Base-by-base conservation (phyloP, 2,888 invertebrate species). In the Notodonta ziczac region DNA sequence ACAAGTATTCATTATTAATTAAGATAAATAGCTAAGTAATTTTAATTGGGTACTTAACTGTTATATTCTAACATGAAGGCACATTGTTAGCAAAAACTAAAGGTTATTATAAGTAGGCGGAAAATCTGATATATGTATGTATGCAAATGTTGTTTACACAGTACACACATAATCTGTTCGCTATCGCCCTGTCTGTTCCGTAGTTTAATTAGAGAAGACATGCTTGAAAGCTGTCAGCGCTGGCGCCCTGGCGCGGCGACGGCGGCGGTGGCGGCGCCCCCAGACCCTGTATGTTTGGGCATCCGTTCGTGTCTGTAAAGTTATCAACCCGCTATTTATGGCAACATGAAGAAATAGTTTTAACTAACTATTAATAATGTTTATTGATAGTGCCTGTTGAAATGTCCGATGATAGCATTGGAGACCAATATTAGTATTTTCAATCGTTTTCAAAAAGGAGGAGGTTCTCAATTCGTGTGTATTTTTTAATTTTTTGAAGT, bases 151-250 rank as follows among this genome's bases (percentile, higher is more conserved):
- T 82, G 76, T 82, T 83, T 81, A 78, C 78, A 67, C 61, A 63
- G n/a, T n/a, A 69, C 65, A 67, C 61, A 63, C 66, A 72, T 74
- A 72, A 74, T 73, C 76, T 72, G 77, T 75, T 70, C 63, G 69
- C 81, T 86, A 86, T 86, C 85, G 64, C 59, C 69, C 76, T 81
- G 87, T 84, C 84, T 78, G 76, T 82, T 84, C 74, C 69, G 77
- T 79, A 78, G 82, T 84, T 84, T 86, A 87, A 89, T 86, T 86
- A 80, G 82, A 71, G 74, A 67, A 73, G 84, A 88, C 86, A 84
- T 82, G 82, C 72, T 82, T 82, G 82, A 84, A 80, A 83, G 81
- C 84, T 88, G 88, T 85, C 88, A 85, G 62, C 16, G 60, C 55
- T 61, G 60, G 59, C 60, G 62, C 59, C 58, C 52, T 14, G n/a